Evolutionary conservation across 2,113 vertebrate genomes (phyloP).

Genomic region (Camelus dromedarius): DNA sequence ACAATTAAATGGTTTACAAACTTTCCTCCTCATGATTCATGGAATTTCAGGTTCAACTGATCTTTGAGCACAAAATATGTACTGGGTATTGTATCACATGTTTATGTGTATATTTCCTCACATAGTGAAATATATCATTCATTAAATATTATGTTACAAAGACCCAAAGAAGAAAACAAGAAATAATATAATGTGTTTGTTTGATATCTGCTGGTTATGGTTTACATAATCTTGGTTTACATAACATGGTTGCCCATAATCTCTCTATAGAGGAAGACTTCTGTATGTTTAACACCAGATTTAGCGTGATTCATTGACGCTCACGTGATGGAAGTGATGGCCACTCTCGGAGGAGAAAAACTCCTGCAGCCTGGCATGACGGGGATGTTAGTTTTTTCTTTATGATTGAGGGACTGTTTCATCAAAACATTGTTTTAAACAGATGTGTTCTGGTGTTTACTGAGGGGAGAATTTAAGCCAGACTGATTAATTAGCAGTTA

Average conservation of each 20-base stretch:
- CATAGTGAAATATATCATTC: not conserved
- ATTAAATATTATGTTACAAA: conserved; percentile 4
- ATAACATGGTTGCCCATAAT: not conserved
- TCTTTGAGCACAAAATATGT: conserved; percentile 33
- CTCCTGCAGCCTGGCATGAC: not conserved
- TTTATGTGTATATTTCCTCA: not conserved
- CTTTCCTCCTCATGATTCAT: conserved; percentile 17
- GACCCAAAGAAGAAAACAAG: conserved; percentile 2
- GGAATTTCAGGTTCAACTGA: conserved; percentile 40
- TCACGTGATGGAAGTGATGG: not conserved
- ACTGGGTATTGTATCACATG: not conserved
- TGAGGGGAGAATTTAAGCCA: conserved; percentile 59
- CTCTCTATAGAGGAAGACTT: not conserved
- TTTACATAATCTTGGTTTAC: conserved; percentile 28
- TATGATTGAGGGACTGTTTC: conserved; percentile 64
- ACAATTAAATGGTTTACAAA: conserved; percentile 62
- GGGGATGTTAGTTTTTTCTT: conserved; percentile 45
- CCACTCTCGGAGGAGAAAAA: conserved; percentile 40
- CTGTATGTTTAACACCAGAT: not conserved
- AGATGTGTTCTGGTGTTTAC: conserved; percentile 70
- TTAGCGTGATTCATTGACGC: conserved; percentile 4
- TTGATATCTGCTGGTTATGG: not conserved
- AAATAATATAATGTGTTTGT: conserved; percentile 12
- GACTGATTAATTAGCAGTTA: conserved; percentile 68
- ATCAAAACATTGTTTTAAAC: conserved; percentile 65